A percentile compares a stretch with the other conserved stretches of the same genome.
These are phyloP conservation scores for Casuarius casuarius DNA, from an alignment of 2,113 vertebrate species.

Conservation along the genomic window DNA sequence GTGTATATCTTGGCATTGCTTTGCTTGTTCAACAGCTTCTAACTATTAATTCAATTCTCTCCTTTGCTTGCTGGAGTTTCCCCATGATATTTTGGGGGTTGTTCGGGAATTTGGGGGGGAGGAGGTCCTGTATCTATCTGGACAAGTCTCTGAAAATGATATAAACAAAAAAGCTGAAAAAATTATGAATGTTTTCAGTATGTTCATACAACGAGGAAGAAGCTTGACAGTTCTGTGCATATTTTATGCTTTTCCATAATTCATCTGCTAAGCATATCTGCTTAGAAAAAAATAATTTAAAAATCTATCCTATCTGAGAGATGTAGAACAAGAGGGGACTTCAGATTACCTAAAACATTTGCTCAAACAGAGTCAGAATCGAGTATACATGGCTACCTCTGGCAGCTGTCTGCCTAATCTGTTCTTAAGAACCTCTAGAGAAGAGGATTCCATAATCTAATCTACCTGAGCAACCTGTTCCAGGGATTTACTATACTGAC, in stretches of 20 bases:
- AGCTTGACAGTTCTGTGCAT: background rate
- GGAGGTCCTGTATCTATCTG: background rate
- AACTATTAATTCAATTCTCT: background rate
- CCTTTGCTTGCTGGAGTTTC: background rate
- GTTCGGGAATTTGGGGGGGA: accelerated
- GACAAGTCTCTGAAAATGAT: background rate
- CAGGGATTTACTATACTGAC: background rate
- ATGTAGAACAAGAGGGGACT: background rate
- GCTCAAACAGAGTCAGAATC: background rate
- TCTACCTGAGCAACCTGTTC: background rate
- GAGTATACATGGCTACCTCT: background rate
- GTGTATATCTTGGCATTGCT: background rate
- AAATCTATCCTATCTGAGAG: background rate
- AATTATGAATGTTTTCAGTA: background rate
- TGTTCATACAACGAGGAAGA: background rate
- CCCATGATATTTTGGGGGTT: background rate
- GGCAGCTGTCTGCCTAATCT: background rate
- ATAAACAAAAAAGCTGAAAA: background rate
- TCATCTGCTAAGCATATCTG: background rate
- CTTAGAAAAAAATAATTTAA: background rate
- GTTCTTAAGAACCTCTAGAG: background rate
- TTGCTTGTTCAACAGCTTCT: background rate
- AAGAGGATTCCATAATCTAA: background rate
- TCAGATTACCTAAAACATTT: background rate
- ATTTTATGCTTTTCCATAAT: background rate